Base-by-base conservation (phyloP, 2,797 vertebrate species). In the Phylloscopus collybita region DNA sequence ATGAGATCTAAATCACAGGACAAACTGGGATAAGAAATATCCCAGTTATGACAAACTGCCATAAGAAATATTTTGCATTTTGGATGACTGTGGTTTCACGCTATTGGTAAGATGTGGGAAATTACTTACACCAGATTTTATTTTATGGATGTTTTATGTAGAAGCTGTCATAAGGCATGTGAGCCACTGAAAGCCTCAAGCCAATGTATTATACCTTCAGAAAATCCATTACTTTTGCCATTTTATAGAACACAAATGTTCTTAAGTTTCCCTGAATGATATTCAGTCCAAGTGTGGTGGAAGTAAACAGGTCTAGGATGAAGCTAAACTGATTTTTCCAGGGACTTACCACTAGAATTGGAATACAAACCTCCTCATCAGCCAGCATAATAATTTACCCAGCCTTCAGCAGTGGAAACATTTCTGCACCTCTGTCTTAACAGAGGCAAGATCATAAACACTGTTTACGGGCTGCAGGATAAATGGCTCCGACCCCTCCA, bases 191-290 rank as follows among this genome's bases (percentile, higher is more conserved):
- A 93, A 94, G 12, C 62, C 87, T 88, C 47, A 91, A 81, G 57
- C 30, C 66, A 72, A 30, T 13, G 11, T 23, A 57, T 94, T 83
- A 91, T 38, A 72, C 21, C 45, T 90, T 83, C 70, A 90, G 66
- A 80, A 94, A 91, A 67, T 83, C 40, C 65, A 54, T 51, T 89
- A 72, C 59, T 96, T 70, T 14, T 65, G 59, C 21, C 50, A 70
- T 91, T 95, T 88, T 69, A 53, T 13, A 72, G 32, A 93, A 81
- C 15, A 72, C 26, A 87, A 89, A 87, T 91, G 87, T 80, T 72
- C 50, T 72, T 59, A 65, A 67, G 17, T 53, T 47, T 80, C 65
- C 54, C 47, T 49, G 42, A 22, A 85, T 92, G 21, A 54, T 23
- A 74, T 59, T 71, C 38, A 40, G 54, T 74, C 61, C 44, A 65